Percentiles rank a stretch among this genome's conserved stretches.
Evolutionary conservation across 2,797 vertebrate species (phyloP).

Genomic region (Echiichthys vipera): DNA sequence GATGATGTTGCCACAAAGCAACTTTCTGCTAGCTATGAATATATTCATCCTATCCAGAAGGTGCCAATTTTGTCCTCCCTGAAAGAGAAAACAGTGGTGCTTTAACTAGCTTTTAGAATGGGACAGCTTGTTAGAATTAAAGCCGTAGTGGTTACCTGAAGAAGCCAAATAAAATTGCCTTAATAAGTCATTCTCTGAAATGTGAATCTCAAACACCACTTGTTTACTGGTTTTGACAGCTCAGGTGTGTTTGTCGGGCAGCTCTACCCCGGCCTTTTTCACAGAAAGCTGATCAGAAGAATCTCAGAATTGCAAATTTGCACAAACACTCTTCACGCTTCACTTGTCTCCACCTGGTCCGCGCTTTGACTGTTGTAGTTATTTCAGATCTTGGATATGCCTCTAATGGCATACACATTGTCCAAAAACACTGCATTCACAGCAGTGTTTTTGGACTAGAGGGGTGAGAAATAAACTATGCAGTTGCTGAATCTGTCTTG

Average conservation of each 20-base stretch:
- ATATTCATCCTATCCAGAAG: background rate
- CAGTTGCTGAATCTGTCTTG: too few relatives aligned
- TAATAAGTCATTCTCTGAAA: conserved; percentile 3
- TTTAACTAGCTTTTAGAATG: conserved; percentile 33
- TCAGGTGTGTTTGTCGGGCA: background rate
- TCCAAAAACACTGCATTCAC: too few relatives aligned
- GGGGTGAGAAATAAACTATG: too few relatives aligned
- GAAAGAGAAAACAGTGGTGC: conserved; percentile 33
- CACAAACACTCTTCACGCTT: conserved; percentile 28
- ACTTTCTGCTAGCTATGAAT: background rate
- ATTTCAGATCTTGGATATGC: conserved; percentile 33
- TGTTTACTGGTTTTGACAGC: conserved; percentile 44
- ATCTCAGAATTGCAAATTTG: conserved; percentile 58
- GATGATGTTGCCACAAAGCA: background rate
- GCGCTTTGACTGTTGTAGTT: conserved; percentile 16
- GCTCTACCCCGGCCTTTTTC: conserved; percentile 19
- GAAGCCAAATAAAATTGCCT: conserved; percentile 27
- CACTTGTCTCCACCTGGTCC: conserved; percentile 15
- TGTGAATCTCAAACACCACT: conserved; percentile 13
- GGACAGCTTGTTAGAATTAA: conserved; percentile 45
- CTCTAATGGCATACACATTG: too few relatives aligned
- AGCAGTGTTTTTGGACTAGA: too few relatives aligned
- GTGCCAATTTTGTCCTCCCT: background rate
- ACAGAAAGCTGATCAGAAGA: conserved; percentile 60
- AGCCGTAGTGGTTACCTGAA: conserved; percentile 24